Conservation (phyloP, 1,140 invertebrate species). For the Zaprionus ghesquierei region DNA sequence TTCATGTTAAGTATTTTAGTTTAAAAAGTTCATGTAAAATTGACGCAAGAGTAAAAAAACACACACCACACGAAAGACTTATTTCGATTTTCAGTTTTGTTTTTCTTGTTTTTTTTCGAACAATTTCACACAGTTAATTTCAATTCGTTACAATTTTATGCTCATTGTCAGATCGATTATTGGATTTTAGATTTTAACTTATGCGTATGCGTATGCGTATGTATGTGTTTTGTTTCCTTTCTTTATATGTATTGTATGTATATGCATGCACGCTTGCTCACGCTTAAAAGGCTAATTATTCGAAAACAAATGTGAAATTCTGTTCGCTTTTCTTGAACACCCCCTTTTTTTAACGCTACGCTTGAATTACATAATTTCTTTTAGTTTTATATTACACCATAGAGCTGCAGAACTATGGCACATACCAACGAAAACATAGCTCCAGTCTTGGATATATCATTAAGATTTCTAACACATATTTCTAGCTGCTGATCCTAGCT, state of each 20-base stretch:
- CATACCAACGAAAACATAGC: background rate
- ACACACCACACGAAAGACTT: constrained; percentile 31
- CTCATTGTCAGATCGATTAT: constrained; percentile 44
- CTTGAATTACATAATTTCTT: constrained; percentile 5
- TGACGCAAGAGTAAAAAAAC: constrained; percentile 47
- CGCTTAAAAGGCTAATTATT: constrained; percentile 47
- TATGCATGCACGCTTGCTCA: constrained; percentile 19
- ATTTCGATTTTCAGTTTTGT: background rate
- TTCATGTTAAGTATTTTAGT: constrained; percentile 22
- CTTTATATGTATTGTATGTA: constrained; percentile 46
- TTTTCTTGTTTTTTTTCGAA: constrained; percentile 32
- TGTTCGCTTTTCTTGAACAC: background rate
- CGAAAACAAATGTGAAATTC: constrained; percentile 50
- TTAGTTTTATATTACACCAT: background rate
- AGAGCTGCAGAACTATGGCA: background rate
- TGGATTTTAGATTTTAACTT: constrained; percentile 17
- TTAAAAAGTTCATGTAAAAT: constrained; percentile 38
- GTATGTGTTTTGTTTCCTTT: constrained; percentile 43
- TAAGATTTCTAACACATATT: background rate
- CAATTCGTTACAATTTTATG: constrained; percentile 65
- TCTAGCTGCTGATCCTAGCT: background rate
- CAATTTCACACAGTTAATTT: constrained; percentile 73
- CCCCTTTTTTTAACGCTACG: background rate
- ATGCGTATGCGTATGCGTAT: constrained; percentile 45
- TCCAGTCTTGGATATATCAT: background rate